Conservation (phyloP, 2,113 vertebrate genomes). For the Grus americana region DNA sequence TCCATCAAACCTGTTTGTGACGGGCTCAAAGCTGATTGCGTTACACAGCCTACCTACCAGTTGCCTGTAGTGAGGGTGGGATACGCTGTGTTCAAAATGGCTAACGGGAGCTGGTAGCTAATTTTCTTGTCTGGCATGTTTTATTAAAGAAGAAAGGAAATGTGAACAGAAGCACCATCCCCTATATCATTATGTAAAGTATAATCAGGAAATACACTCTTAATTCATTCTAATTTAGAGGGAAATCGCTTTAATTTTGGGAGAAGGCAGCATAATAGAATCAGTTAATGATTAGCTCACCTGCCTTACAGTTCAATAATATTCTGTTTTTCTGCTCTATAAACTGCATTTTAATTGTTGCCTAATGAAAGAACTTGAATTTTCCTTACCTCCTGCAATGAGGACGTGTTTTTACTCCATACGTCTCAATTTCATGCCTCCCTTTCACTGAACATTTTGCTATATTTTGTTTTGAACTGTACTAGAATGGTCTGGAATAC, state of each 20-base stretch:
- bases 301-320: not conserved
- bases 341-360: conserved; percentile 21
- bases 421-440: not conserved
- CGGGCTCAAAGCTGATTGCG: not conserved
- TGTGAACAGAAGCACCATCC: not conserved
- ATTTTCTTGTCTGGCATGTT: not conserved
- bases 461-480: not conserved
- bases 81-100: not conserved
- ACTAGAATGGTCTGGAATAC: not conserved
- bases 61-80: not conserved
- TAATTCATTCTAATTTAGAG: conserved; percentile 8
- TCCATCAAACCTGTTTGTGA: not conserved
- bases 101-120: not conserved
- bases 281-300: conserved; percentile 6
- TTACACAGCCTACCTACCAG: not conserved
- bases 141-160: not conserved
- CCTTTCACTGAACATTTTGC: not conserved
- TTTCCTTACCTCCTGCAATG: not conserved
- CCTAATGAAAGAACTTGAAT: not conserved
- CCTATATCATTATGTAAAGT: not conserved
- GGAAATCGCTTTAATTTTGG: not conserved
- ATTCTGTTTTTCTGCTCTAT: not conserved
- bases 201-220: conserved; percentile 7
- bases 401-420: not conserved
- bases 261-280: not conserved